Base-by-base conservation (phyloP, 2,113 vertebrate species). In the Ceuthmochares aereus region DNA sequence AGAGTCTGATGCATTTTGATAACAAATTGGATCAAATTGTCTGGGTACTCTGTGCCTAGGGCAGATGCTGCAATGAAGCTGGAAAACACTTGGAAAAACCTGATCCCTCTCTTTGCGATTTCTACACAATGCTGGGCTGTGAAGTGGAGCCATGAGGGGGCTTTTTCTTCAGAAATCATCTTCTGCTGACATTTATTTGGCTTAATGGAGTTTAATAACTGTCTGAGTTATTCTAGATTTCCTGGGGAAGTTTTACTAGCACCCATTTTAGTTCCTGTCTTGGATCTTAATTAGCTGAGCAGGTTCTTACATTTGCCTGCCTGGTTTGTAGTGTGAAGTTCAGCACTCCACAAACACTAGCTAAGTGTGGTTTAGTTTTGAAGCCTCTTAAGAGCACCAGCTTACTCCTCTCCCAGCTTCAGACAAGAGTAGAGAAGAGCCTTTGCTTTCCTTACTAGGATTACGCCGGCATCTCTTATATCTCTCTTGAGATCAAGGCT, bases 21-120 rank as follows among this genome's bases (percentile, higher is more conserved):
- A 93, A 90, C 89, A 95, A 95, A 97, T 95, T 89, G 84, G 86
- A 93, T 92, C 86, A 93, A 95, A 95, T 92, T 81, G 89, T 82
- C 91, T 92, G 95, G 72, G 73, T 93, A 72, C 66, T 83, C 47
- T 87, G 43, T 91, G 95, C 95, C 94, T 91, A 80, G 56, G 94
- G 95, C 95, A 84, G 64, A 74, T 36, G 56, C 36, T 92, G 83
- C 77, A 81, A n/a, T 42, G 76, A 93, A 70, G 45, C 56, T 70
- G 84, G 68, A 79, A 93, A 96, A 91, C 74, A 82, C 58, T 73
- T 85, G 66, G 64, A 77, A 91, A 87, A 94, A 47, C 5, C 26
- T 73, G 54, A 52, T 74, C 70, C 43, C 58, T 17, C 2, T 80
- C 68, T 36, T 59, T 67, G 37, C 30, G 47, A 6, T 62, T 40